Conservation (phyloP, 2,113 vertebrate genomes). For the Apodemus speciosus region DNA sequence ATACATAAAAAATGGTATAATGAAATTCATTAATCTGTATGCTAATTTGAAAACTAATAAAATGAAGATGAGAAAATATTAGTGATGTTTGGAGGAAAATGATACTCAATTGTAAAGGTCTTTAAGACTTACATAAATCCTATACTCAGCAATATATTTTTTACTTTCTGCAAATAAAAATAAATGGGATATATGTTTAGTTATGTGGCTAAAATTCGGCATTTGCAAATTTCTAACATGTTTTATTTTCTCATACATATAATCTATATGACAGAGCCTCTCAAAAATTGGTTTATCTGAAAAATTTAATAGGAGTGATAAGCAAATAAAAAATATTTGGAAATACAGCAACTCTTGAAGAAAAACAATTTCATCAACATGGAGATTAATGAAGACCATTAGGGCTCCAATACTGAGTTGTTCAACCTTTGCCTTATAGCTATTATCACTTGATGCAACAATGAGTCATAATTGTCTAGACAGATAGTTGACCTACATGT, state of each 20-base stretch:
- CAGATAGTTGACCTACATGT: background rate
- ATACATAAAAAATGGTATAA: background rate
- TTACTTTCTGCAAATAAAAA: conserved; percentile 12
- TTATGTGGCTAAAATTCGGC: conserved; percentile 17
- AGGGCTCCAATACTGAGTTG: background rate
- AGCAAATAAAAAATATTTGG: background rate
- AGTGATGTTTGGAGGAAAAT: background rate
- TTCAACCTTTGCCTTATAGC: background rate
- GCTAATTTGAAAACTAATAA: background rate
- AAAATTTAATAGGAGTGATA: background rate
- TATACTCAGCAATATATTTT: background rate
- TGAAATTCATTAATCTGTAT: background rate
- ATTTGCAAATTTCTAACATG: background rate
- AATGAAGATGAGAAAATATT: conserved; percentile 2
- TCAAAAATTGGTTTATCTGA: background rate
- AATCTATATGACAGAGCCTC: background rate
- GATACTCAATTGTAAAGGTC: background rate
- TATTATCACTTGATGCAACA: background rate
- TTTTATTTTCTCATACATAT: conserved; percentile 14
- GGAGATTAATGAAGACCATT: background rate
- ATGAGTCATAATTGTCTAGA: background rate
- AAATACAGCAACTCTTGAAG: background rate
- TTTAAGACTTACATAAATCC: conserved; percentile 31
- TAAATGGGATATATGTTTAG: conserved; percentile 12
- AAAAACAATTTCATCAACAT: conserved; percentile 17